phyloP scores from a whole-genome alignment of 2,113 vertebrate genomes.

The Peucedramus taeniatus region DNA sequence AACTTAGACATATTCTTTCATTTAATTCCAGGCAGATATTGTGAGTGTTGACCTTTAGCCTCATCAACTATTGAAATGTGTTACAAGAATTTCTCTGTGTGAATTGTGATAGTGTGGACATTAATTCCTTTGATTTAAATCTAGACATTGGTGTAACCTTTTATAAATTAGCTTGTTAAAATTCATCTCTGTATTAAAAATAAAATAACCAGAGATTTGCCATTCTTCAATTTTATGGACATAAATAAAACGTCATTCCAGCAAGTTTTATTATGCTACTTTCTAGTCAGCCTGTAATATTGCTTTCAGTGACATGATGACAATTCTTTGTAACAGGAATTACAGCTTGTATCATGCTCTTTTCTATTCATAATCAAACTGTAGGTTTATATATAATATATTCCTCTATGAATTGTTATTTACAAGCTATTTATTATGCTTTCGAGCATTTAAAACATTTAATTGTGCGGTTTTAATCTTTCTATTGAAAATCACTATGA shows the following conservation, averaged over 20 bases:
- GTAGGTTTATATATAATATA: not conserved
- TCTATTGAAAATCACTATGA: not conserved
- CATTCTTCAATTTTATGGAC: slow-evolving; percentile 27
- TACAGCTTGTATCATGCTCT: not conserved
- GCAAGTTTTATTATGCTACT: not conserved
- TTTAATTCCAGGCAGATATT: not conserved
- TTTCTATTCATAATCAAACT: not conserved
- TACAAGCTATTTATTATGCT: not conserved
- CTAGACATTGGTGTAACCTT: slow-evolving; percentile 20
- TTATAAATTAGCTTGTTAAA: slow-evolving; percentile 49
- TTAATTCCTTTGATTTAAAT: slow-evolving; percentile 37
- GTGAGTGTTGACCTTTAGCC: slow-evolving; percentile 8
- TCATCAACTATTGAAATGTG: not conserved
- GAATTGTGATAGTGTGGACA: not conserved
- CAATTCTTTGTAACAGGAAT: not conserved
- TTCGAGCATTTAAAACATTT: not conserved
- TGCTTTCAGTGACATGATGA: not conserved
- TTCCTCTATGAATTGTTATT: not conserved
- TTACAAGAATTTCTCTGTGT: not conserved
- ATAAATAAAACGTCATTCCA: slow-evolving; percentile 44
- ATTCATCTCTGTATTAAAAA: slow-evolving; percentile 21
- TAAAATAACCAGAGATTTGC: slow-evolving; percentile 10
- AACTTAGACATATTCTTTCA: not conserved
- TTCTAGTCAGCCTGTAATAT: not conserved
- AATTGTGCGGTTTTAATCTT: not conserved